phyloP scores from a whole-genome alignment of 2,113 vertebrate genomes.

The Butorides virescens region DNA sequence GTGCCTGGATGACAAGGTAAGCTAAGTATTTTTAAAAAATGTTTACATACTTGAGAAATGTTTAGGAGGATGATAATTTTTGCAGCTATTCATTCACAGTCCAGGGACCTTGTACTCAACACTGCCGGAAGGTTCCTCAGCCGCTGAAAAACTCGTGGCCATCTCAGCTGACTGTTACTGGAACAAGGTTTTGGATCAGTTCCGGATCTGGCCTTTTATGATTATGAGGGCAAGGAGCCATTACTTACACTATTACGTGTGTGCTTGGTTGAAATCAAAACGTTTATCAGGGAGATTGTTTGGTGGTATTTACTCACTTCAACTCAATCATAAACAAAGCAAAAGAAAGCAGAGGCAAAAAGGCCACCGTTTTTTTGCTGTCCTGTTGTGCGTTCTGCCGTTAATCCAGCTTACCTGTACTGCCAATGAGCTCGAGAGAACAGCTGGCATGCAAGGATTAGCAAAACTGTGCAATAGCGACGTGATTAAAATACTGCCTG shows the following conservation, averaged over 20 bases:
- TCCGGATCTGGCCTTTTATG: background rate
- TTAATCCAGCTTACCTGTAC: background rate
- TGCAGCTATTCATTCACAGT: background rate
- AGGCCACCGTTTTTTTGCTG: background rate
- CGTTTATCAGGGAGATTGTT: background rate
- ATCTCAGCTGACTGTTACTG: background rate
- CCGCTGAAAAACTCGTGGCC: background rate
- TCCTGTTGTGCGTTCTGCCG: background rate
- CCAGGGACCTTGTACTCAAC: background rate
- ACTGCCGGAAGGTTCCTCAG: background rate
- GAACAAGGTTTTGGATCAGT: background rate
- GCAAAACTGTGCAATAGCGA: background rate
- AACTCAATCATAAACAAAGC: background rate
- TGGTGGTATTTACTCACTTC: background rate
- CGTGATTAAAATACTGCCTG: background rate
- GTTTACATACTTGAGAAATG: background rate
- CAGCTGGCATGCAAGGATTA: background rate
- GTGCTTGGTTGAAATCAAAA: background rate
- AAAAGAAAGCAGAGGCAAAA: background rate
- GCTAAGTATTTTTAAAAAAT: background rate
- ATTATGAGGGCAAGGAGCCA: background rate
- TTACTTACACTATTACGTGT: background rate
- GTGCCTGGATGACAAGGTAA: constrained; percentile 75
- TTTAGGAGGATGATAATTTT: background rate
- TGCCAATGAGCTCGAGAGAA: background rate